Base-by-base conservation (phyloP, 2,888 invertebrate species). In the Empis stercorea region DNA sequence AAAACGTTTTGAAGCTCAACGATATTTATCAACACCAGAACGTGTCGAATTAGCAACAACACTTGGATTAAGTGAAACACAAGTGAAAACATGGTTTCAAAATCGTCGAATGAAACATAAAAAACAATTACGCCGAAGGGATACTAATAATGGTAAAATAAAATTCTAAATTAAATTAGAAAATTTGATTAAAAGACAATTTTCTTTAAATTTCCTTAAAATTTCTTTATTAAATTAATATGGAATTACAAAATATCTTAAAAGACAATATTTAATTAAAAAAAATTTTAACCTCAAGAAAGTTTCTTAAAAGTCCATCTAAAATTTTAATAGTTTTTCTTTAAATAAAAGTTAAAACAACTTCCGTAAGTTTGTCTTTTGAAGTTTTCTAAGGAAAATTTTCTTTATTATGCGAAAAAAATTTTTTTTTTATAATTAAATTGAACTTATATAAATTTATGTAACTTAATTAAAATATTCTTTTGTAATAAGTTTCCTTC, bases 81-180 rank as follows among this genome's bases (percentile, higher is more conserved):
- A 95, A 75, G 91, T 95, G 53, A 95, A 95, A 74, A 96, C 95
- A 51, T 95, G 95, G 95, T 95, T 96, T 71, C 95, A 96, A 72
- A 96, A 96, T 71, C 73, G 95, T 23, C 74, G 96, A 57, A 96
- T 96, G 96, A 93, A 93, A 65, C 91, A 93, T 67, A 93, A 93
- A 75, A 93, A 93, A 61, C 89, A 91, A 62, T 71, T 91, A 68
- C 54, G 68, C 37, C 56, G 68, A 46, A 57, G 68, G 43, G 68
- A 69, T 49, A 60, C 63, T 44, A 60, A 62, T 52, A 66, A 65
- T 58, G 69, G 68, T 68, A 54, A 62, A 63, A n/a, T n/a, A n/a
- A n/a, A 57, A 27, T 23, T n/a, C n/a, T 15, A 17, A 10, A 17
- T 15, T 4, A n/a, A 9, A 5, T 2, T n/a, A 36, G 13, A 20